Base-by-base conservation (phyloP, 2,113 vertebrate genomes). In the Coturnix japonica region DNA sequence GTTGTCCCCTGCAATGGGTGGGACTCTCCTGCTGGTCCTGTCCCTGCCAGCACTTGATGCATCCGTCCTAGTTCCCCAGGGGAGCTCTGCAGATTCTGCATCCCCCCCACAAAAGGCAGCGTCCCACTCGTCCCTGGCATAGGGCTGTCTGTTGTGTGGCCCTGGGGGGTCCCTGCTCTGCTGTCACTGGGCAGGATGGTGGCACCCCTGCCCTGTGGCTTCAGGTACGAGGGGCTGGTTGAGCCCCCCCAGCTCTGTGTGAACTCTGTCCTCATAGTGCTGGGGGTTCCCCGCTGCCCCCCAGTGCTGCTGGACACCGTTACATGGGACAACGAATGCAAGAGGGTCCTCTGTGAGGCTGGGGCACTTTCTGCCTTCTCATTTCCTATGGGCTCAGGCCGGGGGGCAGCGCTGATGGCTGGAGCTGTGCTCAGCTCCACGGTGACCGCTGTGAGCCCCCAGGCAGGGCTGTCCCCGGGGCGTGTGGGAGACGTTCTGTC, bases 261-360 rank as follows among this genome's bases (percentile, higher is more conserved):
- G 0, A 13, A 26, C 4, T 4, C 37, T 20, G 35, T 56, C 6
- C 31, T 74, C 33, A 26, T 22, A 41, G 61, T 33, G 22, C 61
- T 51, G 51, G 59, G 37, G 21, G 37, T 9, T 5, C 14, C 53
- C 90, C 28, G 2, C n/a, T 16, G 56, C 25, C 31, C 67, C n/a
- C 17, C 1, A 0, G 44, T 56, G 65, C 80, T 56, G 15, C 31
- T 4, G 0, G 61, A 43, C 26, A 15, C n/a, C 0, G 1, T 25
- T 1, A 0, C 0, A 0, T 79, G 28, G 18, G 56, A 17, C 1
- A 30, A 5, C 6, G 66, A 41, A 26, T 1, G 6, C 0, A 0
- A 7, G 25, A 15, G 33, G 1, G 25, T 25, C 31, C 59, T 70
- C n/a, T 9, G 33, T 0, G 0, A 0, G 2, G 35, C 4, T 0